Conservation (phyloP, 2,113 vertebrate species). For the Pandion haliaetus region DNA sequence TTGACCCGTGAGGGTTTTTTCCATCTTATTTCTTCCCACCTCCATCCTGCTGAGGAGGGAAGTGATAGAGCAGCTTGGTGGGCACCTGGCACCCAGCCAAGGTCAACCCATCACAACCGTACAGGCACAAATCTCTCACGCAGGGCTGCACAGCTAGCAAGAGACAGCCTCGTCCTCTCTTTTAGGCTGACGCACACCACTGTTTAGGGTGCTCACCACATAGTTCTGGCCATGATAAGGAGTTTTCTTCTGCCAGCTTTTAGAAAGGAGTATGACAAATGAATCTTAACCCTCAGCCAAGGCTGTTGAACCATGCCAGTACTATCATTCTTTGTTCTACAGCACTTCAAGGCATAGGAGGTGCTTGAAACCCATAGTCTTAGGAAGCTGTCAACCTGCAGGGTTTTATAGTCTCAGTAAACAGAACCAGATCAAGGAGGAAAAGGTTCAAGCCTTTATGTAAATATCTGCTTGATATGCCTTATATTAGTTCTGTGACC, state of each 20-base stretch:
- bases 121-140: background rate
- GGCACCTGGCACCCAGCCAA: too few species aligned
- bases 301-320: background rate
- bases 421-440: background rate
- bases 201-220: background rate
- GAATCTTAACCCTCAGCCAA: background rate
- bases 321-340: background rate
- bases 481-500: background rate
- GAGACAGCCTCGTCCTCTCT: background rate
- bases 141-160: background rate
- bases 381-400: background rate
- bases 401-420: background rate
- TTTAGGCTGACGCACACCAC: fast-evolving
- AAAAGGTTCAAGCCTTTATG: background rate
- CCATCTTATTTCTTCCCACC: too few species aligned
- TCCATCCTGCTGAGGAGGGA: background rate
- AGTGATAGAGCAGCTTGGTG: background rate
- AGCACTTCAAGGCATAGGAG: background rate
- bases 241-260: background rate
- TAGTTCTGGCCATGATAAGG: background rate
- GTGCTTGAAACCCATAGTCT: background rate
- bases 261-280: background rate
- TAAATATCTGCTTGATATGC: background rate
- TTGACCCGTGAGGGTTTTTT: background rate
- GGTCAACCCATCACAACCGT: background rate